A percentile compares a stretch with the other conserved stretches of the same genome.
Conservation (phyloP, 2,797 vertebrate genomes). For the Peromyscus nudipes region DNA sequence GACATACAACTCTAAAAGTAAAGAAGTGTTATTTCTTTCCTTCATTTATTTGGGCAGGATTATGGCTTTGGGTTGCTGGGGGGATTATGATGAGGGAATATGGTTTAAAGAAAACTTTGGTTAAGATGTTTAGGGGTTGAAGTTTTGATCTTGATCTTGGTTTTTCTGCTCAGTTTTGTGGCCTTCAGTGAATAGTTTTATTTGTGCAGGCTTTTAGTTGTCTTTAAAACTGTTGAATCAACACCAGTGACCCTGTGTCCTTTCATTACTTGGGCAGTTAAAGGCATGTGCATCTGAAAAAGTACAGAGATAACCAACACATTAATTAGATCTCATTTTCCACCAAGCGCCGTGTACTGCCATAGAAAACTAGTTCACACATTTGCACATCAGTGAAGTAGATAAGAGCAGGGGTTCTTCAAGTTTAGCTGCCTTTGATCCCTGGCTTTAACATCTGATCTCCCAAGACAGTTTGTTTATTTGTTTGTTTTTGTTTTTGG, state of each 20-base stretch:
- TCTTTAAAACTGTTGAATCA: slow-evolving; percentile 49
- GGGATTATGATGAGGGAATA: neutral
- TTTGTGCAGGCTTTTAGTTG: neutral
- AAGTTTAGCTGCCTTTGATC: neutral
- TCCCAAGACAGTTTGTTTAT: neutral
- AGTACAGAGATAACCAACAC: neutral
- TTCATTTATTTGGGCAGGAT: neutral
- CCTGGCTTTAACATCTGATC: slow-evolving; percentile 27
- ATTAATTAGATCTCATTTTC: slow-evolving; percentile 43
- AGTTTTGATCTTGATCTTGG: slow-evolving; percentile 47
- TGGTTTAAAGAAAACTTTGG: neutral
- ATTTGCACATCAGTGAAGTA: neutral
- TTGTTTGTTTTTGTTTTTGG: neutral
- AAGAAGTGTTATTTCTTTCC: neutral
- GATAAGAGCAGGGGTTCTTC: neutral
- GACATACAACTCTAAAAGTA: slow-evolving; percentile 45
- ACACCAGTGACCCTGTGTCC: neutral
- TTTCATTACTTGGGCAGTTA: slow-evolving; percentile 38
- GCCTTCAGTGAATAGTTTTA: slow-evolving; percentile 34
- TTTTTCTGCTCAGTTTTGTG: slow-evolving; percentile 41
- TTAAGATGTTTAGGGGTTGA: slow-evolving; percentile 4
- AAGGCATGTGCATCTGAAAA: slow-evolving; percentile 7
- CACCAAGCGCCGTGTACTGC: neutral
- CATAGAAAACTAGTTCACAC: neutral
- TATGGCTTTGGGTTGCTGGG: neutral